Conservation (phyloP, 2,113 vertebrate genomes). For the Maccullochella peelii region DNA sequence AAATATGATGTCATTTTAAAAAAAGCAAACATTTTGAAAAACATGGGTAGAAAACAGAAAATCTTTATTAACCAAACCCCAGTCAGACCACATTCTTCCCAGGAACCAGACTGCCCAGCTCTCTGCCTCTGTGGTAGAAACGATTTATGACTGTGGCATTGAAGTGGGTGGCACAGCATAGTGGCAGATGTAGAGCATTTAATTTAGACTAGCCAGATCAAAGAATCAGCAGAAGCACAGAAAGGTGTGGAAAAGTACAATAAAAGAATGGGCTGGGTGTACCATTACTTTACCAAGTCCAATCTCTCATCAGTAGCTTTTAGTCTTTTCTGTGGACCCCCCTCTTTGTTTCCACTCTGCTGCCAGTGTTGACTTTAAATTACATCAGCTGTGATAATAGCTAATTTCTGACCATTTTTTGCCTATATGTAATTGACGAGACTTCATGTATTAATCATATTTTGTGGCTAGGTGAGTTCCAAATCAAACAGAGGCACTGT, state of each 20-base stretch:
- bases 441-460: conserved; percentile 44
- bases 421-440: conserved; percentile 16
- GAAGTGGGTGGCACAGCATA: conserved; percentile 75
- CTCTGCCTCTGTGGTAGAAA: conserved; percentile 43
- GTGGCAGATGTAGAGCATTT: conserved; percentile 68
- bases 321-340: not conserved
- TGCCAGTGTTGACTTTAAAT: conserved; percentile 18
- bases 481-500: conserved; percentile 52
- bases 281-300: conserved; percentile 8
- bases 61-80: not conserved
- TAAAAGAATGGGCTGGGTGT: conserved; percentile 34
- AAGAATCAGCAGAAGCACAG: conserved; percentile 63
- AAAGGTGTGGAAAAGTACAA: conserved; percentile 58
- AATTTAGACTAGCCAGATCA: conserved; percentile 66
- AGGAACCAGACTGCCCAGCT: conserved; percentile 44
- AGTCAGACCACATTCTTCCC: conserved; percentile 39
- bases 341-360: conserved; percentile 19
- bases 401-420: conserved; percentile 28
- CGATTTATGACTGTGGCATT: conserved; percentile 57
- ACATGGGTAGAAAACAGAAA: conserved; percentile 15
- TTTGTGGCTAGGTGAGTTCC: conserved; percentile 35
- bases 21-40: conserved; percentile 21
- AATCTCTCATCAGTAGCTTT: conserved; percentile 34
- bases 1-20: not conserved
- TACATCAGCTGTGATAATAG: conserved; percentile 10